Conservation (phyloP, 2,888 invertebrate genomes). For the Cryptocephalus primarius region DNA sequence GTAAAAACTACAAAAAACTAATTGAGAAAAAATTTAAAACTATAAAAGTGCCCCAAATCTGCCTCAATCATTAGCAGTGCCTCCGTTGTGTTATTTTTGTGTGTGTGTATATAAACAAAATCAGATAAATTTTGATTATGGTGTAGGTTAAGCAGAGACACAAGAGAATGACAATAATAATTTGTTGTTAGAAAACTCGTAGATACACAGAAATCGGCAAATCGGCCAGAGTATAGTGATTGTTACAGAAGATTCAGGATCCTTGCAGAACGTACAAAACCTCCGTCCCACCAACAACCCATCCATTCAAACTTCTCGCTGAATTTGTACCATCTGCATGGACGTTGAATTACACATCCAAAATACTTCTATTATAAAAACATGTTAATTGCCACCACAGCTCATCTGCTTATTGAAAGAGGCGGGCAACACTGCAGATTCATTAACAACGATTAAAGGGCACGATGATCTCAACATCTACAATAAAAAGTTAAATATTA, state of each 20-base stretch:
- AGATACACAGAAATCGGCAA: constrained; percentile 22
- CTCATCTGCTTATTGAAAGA: constrained; percentile 31
- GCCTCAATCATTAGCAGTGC: not conserved
- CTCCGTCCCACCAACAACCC: not conserved
- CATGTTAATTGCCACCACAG: constrained; percentile 31
- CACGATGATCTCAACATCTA: constrained; percentile 31
- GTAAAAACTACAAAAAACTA: too few species aligned
- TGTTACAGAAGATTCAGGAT: constrained; percentile 28
- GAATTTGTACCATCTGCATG: constrained; percentile 14
- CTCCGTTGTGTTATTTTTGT: too few species aligned
- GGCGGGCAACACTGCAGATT: constrained; percentile 31
- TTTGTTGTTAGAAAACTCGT: constrained; percentile 21
- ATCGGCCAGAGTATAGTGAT: constrained; percentile 10
- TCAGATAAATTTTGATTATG: not conserved
- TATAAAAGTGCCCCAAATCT: too few species aligned
- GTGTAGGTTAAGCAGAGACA: constrained; percentile 36
- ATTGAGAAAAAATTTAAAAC: too few species aligned
- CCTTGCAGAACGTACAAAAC: constrained; percentile 17
- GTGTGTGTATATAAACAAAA: too few species aligned
- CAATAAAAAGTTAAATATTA: constrained; percentile 27
- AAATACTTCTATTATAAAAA: constrained; percentile 34
- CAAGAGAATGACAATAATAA: constrained; percentile 22
- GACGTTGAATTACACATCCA: constrained; percentile 23
- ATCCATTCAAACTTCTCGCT: constrained; percentile 1
- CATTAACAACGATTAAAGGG: constrained; percentile 26